Evolutionary conservation across 2,888 invertebrate species (phyloP).

Genomic region (Bellardia pandia): DNA sequence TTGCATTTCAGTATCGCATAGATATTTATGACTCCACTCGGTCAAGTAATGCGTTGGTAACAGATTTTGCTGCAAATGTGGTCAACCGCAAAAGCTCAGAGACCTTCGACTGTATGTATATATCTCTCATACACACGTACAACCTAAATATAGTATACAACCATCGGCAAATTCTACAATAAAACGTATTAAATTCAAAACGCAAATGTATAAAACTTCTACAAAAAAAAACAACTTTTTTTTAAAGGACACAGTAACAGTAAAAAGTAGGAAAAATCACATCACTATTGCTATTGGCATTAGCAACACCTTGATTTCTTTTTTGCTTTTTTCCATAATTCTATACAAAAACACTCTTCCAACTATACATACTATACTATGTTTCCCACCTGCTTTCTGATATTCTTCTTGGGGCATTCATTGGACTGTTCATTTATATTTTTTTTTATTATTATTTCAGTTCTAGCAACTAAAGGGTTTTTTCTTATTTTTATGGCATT

Average conservation of each 20-base stretch:
- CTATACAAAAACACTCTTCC: not conserved
- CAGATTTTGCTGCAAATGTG: constrained; percentile 82
- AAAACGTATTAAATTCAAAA: constrained; percentile 67
- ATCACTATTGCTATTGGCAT: constrained; percentile 47
- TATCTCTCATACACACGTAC: constrained; percentile 18
- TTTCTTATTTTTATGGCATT: constrained; percentile 59
- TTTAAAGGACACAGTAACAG: constrained; percentile 36
- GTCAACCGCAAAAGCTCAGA: constrained; percentile 81
- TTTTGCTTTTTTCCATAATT: constrained; percentile 50
- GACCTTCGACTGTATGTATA: constrained; percentile 50
- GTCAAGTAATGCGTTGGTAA: constrained; percentile 81
- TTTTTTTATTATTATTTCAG: constrained; percentile 8
- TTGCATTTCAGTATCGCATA: constrained; percentile 83
- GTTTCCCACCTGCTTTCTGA: constrained; percentile 65
- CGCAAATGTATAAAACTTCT: constrained; percentile 50
- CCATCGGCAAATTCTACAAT: constrained; percentile 51
- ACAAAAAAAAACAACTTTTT: constrained; percentile 36
- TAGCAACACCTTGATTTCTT: constrained; percentile 57
- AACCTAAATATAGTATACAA: not conserved
- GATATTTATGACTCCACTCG: constrained; percentile 83
- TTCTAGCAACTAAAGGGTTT: constrained; percentile 12
- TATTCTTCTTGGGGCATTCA: constrained; percentile 70
- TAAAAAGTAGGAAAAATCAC: constrained; percentile 42
- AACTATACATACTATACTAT: not conserved
- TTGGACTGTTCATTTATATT: constrained; percentile 31